Base-by-base conservation (phyloP, 2,888 invertebrate genomes). In the Lucinisca nassula region DNA sequence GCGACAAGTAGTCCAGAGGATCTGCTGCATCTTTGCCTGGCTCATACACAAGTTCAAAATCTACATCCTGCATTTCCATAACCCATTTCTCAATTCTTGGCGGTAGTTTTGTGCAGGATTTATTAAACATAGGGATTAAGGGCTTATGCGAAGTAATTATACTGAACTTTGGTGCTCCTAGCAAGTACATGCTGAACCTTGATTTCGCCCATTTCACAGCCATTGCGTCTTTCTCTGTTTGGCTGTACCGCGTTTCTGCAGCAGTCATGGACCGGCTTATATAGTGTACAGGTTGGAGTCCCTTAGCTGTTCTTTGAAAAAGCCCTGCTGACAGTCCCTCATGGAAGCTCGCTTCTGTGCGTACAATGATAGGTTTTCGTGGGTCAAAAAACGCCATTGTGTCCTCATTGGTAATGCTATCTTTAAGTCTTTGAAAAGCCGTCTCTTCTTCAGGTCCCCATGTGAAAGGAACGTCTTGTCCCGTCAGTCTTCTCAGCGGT, bases 141-240 rank as follows among this genome's bases (percentile, higher is more conserved):
- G n/a, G n/a, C n/a, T n/a, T n/a, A n/a, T n/a, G n/a, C n/a, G n/a
- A n/a, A n/a, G n/a, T n/a, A n/a, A 85, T 82, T 21, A 85, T 85
- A n/a, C 67, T 82, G 75, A 88, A 82, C 38, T 40, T 79, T 55
- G 85, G 82, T 27, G 85, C 82, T 55, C 85, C 82, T 72, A 79
- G 35, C 37, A 84, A 37, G 45, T 87, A 81, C 24, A 81, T 84
- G n/a, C 74, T 61, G 73, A 87, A 81, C 55, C 82, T 14, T 27
- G 55, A 38, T 45, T 76, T 75, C n/a, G 80, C 77, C 84, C 81
- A 75, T 67, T 1, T 79, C 24, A 86, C 37, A n/a, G 79, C 61
- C 27, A 82, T 21, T 17, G 81, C 45, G 30, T 85, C 79, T 35
- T 74, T 75, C 17, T 75, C 49, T 45, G 81, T 83, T 27, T 86